Conservation (phyloP, 2,113 vertebrate species). For the Pterophyllum scalare region DNA sequence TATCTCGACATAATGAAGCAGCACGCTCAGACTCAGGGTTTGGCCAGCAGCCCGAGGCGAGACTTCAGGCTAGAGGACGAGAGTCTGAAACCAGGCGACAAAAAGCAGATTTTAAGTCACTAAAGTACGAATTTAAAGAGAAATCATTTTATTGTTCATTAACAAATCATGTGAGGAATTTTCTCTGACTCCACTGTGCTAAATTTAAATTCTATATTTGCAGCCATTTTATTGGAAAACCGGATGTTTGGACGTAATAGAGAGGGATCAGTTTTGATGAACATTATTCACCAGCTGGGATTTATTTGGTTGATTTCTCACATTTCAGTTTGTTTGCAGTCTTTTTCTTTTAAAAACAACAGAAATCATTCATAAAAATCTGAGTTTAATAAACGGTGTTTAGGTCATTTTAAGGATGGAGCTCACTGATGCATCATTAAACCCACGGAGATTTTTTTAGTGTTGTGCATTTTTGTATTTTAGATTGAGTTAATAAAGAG, state of each 20-base stretch:
- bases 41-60: slow-evolving; percentile 45
- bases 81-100: slow-evolving; percentile 38
- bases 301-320: background rate
- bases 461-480: no score
- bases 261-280: background rate
- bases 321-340: background rate
- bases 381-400: background rate
- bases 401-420: background rate
- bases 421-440: no score
- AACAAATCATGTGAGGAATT: background rate
- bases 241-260: background rate
- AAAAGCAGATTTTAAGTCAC: background rate
- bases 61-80: slow-evolving; percentile 26
- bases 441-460: no score
- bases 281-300: background rate
- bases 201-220: background rate
- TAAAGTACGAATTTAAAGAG: background rate
- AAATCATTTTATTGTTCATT: background rate
- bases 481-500: no score
- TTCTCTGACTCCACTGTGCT: background rate
- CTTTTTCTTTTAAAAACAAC: no score
- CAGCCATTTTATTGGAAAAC: background rate
- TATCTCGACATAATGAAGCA: slow-evolving; percentile 50
- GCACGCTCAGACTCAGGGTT: slow-evolving; percentile 15
- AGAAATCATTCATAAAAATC: no score